Evolutionary conservation across 2,888 invertebrate genomes (phyloP).

Genomic region (Nyleta sp.): DNA sequence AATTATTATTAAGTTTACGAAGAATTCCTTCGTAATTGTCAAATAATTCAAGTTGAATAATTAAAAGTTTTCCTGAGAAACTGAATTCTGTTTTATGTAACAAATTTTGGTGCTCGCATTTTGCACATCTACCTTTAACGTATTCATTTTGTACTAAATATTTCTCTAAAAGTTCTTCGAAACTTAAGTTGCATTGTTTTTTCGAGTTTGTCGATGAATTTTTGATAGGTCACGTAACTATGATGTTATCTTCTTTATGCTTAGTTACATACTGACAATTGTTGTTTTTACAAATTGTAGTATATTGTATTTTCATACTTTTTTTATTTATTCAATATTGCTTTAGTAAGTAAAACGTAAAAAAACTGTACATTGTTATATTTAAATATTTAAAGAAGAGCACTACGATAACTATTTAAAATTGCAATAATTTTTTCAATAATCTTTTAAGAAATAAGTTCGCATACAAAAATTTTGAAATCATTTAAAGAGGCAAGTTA

Average conservation of each 20-base stretch:
- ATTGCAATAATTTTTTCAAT: too few species aligned
- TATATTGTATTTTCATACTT: neutral
- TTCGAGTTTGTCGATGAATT: neutral
- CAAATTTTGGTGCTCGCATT: constrained; percentile 1
- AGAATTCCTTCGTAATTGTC: neutral
- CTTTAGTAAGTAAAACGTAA: too few species aligned
- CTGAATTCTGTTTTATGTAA: constrained; percentile 8
- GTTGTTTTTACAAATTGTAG: constrained; percentile 11
- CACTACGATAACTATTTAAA: too few species aligned
- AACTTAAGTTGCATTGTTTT: constrained; percentile 5
- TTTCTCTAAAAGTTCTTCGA: constrained; percentile 12
- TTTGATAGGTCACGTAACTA: neutral
- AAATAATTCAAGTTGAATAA: constrained; percentile 10
- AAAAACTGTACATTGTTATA: too few species aligned
- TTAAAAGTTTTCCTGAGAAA: neutral
- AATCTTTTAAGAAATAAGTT: too few species aligned
- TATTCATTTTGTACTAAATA: neutral
- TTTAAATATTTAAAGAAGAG: too few species aligned
- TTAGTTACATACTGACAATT: constrained; percentile 11
- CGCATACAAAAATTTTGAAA: too few species aligned
- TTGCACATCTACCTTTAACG: constrained; percentile 11
- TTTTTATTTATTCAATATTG: too few species aligned
- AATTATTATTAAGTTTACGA: neutral
- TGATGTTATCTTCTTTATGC: neutral
- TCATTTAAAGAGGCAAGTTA: too few species aligned